Base-by-base conservation (phyloP, 1,140 invertebrate genomes). In the Drosophila chauvacae region DNA sequence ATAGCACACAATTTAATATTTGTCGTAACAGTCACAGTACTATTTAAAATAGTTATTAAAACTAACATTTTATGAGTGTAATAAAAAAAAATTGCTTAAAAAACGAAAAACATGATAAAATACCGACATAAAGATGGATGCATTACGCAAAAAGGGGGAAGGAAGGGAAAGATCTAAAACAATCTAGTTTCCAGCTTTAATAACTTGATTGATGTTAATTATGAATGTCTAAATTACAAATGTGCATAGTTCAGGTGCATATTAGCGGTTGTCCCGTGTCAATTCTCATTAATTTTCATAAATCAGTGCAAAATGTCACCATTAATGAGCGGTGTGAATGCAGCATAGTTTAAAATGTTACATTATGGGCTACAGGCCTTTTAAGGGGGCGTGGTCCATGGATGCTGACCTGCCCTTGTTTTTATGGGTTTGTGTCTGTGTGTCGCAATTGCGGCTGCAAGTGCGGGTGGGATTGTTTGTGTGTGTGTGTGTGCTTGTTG, bases 381-480 rank as follows among this genome's bases (percentile, higher is more conserved):
- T 58, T 23, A 41, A 41, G 14, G 62, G 28, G 62, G 62, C 62
- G 57, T 65, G 62, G 11, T n/a, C 13, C 7, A 18, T 18, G 57
- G 28, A 35, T 71, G 69, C 65, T 75, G 71, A 64, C 55, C 74
- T 77, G 73, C 74, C 44, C 51, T 77, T 78, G 75, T 64, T 71
- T 62, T 72, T 30, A 23, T 23, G 51, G 78, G 47, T 56, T 64
- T 58, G 68, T 30, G 11, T 26, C 1, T 20, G 23, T 47, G 45
- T 26, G 23, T 23, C 23, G 23, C 23, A 23, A 23, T 26, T 50
- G 35, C 18, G 10, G 18, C n/a, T 53, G 28, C 30, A 11, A 7
- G 33, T 50, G 30, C 23, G 28, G 9, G 50, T 20, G 45, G 16
- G 23, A 23, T 23, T 23, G 23, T 23, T 23, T 23, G 14, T 20